Evolutionary conservation across 2,113 vertebrate species (phyloP), one percentile per base, ranked within the genome.

Genomic region (Egretta garzetta): DNA sequence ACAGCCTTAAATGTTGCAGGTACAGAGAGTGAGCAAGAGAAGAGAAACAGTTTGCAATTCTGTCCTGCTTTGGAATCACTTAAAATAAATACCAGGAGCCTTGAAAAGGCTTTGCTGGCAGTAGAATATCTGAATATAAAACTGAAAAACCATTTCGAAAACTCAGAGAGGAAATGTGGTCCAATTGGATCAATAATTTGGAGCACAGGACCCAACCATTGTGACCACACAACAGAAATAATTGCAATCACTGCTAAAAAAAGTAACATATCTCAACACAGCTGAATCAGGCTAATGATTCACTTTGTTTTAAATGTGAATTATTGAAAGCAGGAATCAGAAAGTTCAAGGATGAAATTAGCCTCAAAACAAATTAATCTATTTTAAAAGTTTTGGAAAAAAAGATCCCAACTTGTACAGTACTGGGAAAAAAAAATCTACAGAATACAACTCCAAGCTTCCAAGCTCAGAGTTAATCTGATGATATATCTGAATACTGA

Each of bases 141-240:
- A 79, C 63, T 73, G 80, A 73, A 92, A 97, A 96, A 75, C 1
- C 10, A 79, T 86, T 97, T 83, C 94, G 71, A 97, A 96, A 97
- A 94, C 88, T 86, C 53, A 6, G 82, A 95, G 74, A 92, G 94
- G 94, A 97, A 75, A 68, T 91, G 58, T 83, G 76, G 91, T 90
- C 96, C 94, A 97, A 89, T 66, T 94, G 86, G 91, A 96, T 97
- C 94, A 95, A 97, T 97, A 96, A 96, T 94, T 91, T 96, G 93
- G 93, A 93, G 86, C 85, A 92, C 60, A 90, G 77, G 73, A 91
- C 83, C 33, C 63, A 93, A 80, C 60, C 86, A 95, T 96, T 95
- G 86, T 95, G 97, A 86, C 92, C 94, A 88, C 92, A 97, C 84
- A 96, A 95, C 92, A 97, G 94, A 91, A 97, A 96, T 96, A 82